Conservation (phyloP, 2,888 invertebrate species). For the Aspidiotus destructor region DNA sequence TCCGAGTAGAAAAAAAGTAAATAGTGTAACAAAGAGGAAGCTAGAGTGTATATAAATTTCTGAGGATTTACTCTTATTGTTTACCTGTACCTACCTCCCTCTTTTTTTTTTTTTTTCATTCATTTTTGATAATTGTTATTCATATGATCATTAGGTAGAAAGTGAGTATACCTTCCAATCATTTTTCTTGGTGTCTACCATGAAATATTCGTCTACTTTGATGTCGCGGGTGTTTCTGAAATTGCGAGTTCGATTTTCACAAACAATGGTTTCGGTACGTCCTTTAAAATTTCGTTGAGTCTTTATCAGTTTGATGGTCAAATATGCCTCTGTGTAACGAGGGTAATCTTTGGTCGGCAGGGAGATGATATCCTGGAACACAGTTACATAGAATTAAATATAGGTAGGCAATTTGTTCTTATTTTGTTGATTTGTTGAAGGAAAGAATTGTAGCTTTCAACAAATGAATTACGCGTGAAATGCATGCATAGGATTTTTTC, state of each 20-base stretch:
- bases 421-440: no score
- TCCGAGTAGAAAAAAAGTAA: no score
- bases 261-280: slow-evolving; percentile 9
- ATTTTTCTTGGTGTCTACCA: slow-evolving; percentile 24
- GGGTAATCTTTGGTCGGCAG: slow-evolving; percentile 29
- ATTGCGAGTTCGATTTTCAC: slow-evolving; percentile 17
- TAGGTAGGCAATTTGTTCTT: no score
- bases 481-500: no score
- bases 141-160: not conserved
- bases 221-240: slow-evolving; percentile 25
- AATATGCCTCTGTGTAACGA: slow-evolving; percentile 25
- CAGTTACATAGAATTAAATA: not conserved
- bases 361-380: slow-evolving; percentile 16
- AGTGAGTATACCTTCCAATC: slow-evolving; percentile 21
- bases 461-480: no score
- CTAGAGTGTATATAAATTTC: no score
- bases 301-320: slow-evolving; percentile 11
- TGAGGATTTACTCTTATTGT: no score
- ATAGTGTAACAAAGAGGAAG: no score
- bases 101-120: no score
- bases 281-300: slow-evolving; percentile 22
- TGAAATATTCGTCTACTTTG: slow-evolving; percentile 26
- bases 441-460: no score
- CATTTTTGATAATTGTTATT: no score
- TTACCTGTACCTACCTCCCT: no score